Percentiles rank a stretch among this genome's conserved stretches.
These are phyloP conservation scores for Phalloptychus januarius DNA, from an alignment of 2,797 vertebrate species.

Conservation along the genomic window DNA sequence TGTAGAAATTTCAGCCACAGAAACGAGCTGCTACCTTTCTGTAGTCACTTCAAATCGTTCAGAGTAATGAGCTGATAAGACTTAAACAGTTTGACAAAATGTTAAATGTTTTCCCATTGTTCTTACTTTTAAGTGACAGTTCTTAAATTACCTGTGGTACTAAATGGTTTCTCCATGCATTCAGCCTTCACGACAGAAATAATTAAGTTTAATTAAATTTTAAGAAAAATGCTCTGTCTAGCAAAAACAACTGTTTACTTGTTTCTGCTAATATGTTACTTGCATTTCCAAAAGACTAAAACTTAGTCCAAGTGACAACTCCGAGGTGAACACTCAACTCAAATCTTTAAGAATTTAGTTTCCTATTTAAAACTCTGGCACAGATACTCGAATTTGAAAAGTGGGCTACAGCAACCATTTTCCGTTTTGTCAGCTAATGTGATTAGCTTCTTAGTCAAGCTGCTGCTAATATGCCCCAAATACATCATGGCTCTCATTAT, in stretches of 20 bases:
- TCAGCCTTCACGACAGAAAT: neutral
- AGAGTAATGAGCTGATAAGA: conserved; percentile 9
- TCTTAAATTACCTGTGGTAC: neutral
- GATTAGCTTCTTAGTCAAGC: neutral
- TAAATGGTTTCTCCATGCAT: neutral
- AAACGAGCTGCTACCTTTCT: neutral
- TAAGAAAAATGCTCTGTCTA: neutral
- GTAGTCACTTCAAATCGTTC: neutral
- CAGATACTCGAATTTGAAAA: neutral
- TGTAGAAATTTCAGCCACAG: neutral
- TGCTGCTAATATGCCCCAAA: neutral
- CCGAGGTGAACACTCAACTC: neutral
- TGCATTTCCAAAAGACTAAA: neutral
- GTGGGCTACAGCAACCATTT: neutral
- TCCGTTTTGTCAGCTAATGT: neutral
- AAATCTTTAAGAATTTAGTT: neutral
- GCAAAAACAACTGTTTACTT: neutral
- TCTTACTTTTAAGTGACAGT: neutral
- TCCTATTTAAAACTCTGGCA: neutral
- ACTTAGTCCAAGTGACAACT: neutral
- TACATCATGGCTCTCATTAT: neutral
- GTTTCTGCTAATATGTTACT: neutral
- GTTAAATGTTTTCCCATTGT: neutral
- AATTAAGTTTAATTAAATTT: rapidly evolving
- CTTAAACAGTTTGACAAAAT: neutral